Evolutionary conservation across 2,113 vertebrate genomes (phyloP).

Genomic region (Oreochromis niloticus): DNA sequence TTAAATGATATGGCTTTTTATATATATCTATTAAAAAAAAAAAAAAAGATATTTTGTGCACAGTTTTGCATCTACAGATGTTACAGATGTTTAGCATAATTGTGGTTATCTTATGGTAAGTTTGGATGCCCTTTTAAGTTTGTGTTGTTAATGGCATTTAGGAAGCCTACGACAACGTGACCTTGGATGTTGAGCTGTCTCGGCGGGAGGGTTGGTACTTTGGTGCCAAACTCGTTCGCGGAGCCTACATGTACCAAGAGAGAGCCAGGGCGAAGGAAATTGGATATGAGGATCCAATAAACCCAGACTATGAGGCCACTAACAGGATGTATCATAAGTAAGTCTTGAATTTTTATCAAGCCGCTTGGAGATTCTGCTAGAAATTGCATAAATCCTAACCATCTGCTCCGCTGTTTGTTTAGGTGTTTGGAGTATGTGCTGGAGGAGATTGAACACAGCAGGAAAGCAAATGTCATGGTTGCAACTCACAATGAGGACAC

Average conservation of each 20-base stretch:
- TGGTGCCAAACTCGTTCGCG: slow-evolving; percentile 88
- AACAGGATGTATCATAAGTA: slow-evolving; percentile 84
- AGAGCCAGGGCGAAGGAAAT: slow-evolving; percentile 78
- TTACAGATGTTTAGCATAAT: not conserved
- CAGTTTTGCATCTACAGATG: not conserved
- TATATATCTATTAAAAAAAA: not conserved
- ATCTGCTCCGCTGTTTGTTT: not conserved
- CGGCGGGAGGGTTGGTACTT: slow-evolving; percentile 88
- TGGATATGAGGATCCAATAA: slow-evolving; percentile 88
- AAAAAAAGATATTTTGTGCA: not conserved
- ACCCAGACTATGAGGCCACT: slow-evolving; percentile 84
- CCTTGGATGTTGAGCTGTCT: slow-evolving; percentile 82
- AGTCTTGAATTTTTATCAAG: not conserved
- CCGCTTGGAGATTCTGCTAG: not conserved
- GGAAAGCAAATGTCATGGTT: slow-evolving; percentile 85
- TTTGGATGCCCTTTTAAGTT: not conserved
- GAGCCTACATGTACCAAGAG: slow-evolving; percentile 94
- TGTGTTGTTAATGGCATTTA: slow-evolving; percentile 12
- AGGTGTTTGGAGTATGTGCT: slow-evolving; percentile 89
- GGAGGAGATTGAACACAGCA: slow-evolving; percentile 80
- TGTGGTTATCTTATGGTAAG: not conserved
- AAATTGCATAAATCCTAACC: not conserved
- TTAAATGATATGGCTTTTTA: not conserved
- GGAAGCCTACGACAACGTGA: slow-evolving; percentile 88
- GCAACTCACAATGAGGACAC: slow-evolving; percentile 91